phyloP scores from a whole-genome alignment of 2,113 vertebrate species.

The Paramormyrops kingsleyae region DNA sequence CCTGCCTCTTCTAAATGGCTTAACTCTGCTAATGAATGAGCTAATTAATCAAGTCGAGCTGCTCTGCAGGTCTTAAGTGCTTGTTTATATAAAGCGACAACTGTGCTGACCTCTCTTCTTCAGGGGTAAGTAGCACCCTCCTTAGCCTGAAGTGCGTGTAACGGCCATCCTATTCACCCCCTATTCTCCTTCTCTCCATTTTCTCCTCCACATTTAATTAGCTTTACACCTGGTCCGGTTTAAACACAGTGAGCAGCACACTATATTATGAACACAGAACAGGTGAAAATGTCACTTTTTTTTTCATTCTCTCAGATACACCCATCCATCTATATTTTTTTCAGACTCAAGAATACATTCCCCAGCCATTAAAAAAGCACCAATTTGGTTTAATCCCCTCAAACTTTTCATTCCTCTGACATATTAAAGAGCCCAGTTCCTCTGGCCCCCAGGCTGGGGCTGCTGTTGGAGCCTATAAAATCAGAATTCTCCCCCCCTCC shows the following conservation, averaged over 20 bases:
- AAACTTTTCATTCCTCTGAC: slow-evolving; percentile 85
- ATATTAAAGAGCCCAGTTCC: slow-evolving; percentile 78
- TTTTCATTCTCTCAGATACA: slow-evolving; percentile 55
- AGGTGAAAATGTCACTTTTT: slow-evolving; percentile 60
- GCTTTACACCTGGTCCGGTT: slow-evolving; percentile 54
- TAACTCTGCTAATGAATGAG: slow-evolving; percentile 28
- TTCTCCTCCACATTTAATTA: slow-evolving; percentile 41
- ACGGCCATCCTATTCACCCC: slow-evolving; percentile 50
- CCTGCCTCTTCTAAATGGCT: slow-evolving; percentile 20
- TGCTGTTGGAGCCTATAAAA: slow-evolving; percentile 66
- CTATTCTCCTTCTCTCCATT: slow-evolving; percentile 44
- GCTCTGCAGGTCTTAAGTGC: slow-evolving; percentile 15
- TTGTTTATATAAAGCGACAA: slow-evolving; percentile 10
- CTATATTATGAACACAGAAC: slow-evolving; percentile 49
- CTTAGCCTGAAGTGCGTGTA: slow-evolving; percentile 16
- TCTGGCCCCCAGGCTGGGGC: slow-evolving; percentile 56
- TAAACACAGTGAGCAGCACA: slow-evolving; percentile 37
- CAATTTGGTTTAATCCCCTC: slow-evolving; percentile 67
- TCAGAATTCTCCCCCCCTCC: slow-evolving; percentile 60
- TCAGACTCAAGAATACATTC: slow-evolving; percentile 58
- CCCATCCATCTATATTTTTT: slow-evolving; percentile 57
- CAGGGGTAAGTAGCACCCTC: slow-evolving; percentile 5
- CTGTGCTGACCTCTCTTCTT: slow-evolving; percentile 15
- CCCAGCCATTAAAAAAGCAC: slow-evolving; percentile 33
- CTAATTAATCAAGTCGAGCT: slow-evolving; percentile 33